Percentiles rank a stretch among this genome's conserved stretches.
These are phyloP conservation scores for Drosophila persimilis DNA, from an alignment of 1,140 invertebrate genomes.

Conservation along the genomic window DNA sequence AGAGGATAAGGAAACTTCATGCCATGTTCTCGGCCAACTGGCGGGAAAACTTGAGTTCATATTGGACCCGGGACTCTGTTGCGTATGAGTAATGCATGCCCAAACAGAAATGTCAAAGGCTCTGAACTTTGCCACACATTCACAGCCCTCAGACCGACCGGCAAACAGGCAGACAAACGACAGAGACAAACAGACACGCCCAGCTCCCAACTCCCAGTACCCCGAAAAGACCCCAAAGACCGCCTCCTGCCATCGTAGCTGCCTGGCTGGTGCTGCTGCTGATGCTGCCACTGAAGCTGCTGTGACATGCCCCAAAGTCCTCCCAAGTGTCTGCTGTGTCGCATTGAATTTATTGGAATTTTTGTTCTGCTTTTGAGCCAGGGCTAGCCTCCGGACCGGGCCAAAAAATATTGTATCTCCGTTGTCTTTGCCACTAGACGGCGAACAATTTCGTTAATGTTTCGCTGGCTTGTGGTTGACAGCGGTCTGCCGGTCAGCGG, in stretches of 20 bases:
- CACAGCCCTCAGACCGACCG: slow-evolving; percentile 5
- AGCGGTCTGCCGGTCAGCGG: slow-evolving; percentile 49
- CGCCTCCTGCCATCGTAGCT: slow-evolving; percentile 26
- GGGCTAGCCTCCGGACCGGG: slow-evolving; percentile 24
- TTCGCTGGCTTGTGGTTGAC: slow-evolving; percentile 62
- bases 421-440: slow-evolving; percentile 41
- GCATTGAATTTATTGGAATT: slow-evolving; percentile 82
- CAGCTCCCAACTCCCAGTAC: background rate
- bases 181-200: slow-evolving; percentile 62
- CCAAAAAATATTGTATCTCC: slow-evolving; percentile 53
- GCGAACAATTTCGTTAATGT: slow-evolving; percentile 74
- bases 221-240: background rate
- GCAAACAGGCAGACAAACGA: slow-evolving; percentile 23
- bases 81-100: slow-evolving; percentile 78
- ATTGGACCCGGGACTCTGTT: slow-evolving; percentile 44
- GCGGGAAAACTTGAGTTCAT: slow-evolving; percentile 56
- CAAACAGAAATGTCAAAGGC: slow-evolving; percentile 72
- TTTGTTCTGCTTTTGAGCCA: slow-evolving; percentile 61
- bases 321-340: slow-evolving; percentile 79
- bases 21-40: slow-evolving; percentile 36
- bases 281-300: slow-evolving; percentile 37
- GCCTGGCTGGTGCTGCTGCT: slow-evolving; percentile 6
- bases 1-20: slow-evolving; percentile 63
- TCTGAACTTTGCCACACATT: slow-evolving; percentile 76
- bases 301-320: slow-evolving; percentile 76